Conservation (phyloP, 2,888 invertebrate species). For the Acleris sparsana region DNA sequence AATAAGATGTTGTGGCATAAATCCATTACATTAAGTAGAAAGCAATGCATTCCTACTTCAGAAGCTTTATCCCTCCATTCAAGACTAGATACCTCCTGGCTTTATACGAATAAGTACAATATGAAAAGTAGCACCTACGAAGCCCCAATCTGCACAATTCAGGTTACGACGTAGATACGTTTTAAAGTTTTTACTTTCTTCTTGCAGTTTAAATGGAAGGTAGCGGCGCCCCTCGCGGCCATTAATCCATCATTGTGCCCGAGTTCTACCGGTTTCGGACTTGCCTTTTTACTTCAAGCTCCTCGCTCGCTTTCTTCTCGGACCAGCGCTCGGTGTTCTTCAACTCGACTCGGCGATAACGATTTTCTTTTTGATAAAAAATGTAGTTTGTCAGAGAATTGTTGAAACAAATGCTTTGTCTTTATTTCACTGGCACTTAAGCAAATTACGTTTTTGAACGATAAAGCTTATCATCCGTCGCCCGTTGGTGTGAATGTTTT, state of each 20-base stretch:
- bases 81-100: too few relatives aligned
- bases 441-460: constrained; percentile 17
- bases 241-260: constrained; percentile 72
- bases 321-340: constrained; percentile 9
- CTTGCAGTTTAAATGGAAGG: constrained; percentile 57
- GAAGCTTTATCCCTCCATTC: too few relatives aligned
- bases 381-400: constrained; percentile 3
- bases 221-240: constrained; percentile 47
- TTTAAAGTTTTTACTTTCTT: constrained; percentile 54
- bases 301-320: background rate
- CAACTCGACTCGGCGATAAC: constrained; percentile 15
- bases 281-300: constrained; percentile 25
- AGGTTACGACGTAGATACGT: constrained; percentile 46
- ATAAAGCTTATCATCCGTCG: constrained; percentile 29
- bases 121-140: constrained; percentile 7
- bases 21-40: background rate
- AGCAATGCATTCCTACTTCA: background rate
- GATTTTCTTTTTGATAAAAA: constrained; percentile 12
- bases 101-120: background rate
- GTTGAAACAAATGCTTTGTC: constrained; percentile 7
- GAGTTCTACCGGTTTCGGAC: constrained; percentile 32
- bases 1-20: too few relatives aligned
- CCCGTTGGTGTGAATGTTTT: constrained; percentile 26
- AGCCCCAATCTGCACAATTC: constrained; percentile 22
- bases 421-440: constrained; percentile 26